phyloP scores from a whole-genome alignment of 2,113 vertebrate species.

The Trachemys scripta region DNA sequence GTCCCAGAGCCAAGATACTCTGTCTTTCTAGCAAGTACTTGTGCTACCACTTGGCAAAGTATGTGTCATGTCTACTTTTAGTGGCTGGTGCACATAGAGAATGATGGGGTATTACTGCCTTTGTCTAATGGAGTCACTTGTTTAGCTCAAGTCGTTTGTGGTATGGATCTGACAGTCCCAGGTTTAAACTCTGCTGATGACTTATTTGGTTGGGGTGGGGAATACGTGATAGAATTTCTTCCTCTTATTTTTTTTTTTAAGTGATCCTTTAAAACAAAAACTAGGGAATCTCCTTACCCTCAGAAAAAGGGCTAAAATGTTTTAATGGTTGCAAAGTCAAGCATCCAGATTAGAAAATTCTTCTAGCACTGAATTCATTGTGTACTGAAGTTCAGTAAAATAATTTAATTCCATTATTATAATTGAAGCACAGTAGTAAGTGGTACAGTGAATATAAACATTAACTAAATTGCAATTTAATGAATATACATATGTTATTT shows the following conservation, averaged over 20 bases:
- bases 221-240: neutral
- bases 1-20: neutral
- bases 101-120: neutral
- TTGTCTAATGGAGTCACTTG: neutral
- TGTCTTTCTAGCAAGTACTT: neutral
- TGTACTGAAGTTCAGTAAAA: neutral
- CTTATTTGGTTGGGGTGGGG: neutral
- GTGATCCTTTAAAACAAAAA: neutral
- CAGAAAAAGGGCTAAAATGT: neutral
- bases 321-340: neutral
- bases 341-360: neutral
- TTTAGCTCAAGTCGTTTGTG: neutral
- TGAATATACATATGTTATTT: constrained; percentile 41
- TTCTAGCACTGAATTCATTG: neutral
- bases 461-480: neutral
- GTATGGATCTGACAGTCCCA: neutral
- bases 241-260: neutral
- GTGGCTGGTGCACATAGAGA: neutral
- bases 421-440: neutral
- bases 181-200: neutral
- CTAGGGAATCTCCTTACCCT: neutral
- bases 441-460: neutral
- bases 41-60: neutral
- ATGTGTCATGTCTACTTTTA: neutral
- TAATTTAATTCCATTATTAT: neutral